Evolutionary conservation across 2,888 invertebrate genomes (phyloP).

Genomic region (Anoncus sp.): DNA sequence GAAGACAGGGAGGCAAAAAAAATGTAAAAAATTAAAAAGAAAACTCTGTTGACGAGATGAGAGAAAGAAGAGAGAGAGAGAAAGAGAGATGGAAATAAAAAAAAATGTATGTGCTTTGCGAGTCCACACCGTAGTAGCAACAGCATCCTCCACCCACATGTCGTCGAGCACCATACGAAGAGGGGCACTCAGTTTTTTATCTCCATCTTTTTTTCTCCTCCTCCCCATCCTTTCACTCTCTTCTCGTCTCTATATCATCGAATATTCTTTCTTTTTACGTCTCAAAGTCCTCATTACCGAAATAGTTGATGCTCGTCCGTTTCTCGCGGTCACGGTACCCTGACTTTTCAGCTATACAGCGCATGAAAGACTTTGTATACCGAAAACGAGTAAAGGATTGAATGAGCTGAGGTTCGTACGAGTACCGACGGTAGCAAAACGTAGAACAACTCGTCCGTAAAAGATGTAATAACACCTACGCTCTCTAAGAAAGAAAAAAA

Average conservation of each 20-base stretch:
- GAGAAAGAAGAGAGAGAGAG: constrained; percentile 24
- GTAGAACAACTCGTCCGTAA: constrained; percentile 63
- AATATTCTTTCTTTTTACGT: constrained; percentile 9
- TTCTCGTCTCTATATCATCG: constrained; percentile 20
- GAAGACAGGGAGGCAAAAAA: constrained; percentile 29
- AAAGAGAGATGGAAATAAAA: constrained; percentile 20
- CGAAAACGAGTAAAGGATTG: constrained; percentile 52
- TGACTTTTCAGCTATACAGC: constrained; percentile 19
- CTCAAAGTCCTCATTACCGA: constrained; percentile 52
- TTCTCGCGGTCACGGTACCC: constrained; percentile 43
- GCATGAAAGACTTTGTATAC: constrained; percentile 28
- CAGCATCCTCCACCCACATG: constrained; percentile 68
- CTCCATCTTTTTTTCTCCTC: constrained; percentile 24
- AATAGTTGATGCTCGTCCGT: constrained; percentile 62
- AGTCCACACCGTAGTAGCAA: constrained; percentile 42
- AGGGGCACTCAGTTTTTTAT: constrained; percentile 21
- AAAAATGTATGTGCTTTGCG: constrained; percentile 8
- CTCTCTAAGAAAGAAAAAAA: constrained; percentile 66
- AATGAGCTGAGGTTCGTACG: constrained; percentile 19
- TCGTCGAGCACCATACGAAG: constrained; percentile 58
- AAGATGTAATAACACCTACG: constrained; percentile 72
- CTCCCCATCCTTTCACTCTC: too few relatives aligned
- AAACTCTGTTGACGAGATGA: constrained; percentile 59
- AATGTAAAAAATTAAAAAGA: constrained; percentile 39
- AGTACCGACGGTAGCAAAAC: constrained; percentile 59